These are phyloP conservation scores for Invenusta paracnida DNA, from an alignment of 2,888 invertebrate genomes.

Conservation along the genomic window DNA sequence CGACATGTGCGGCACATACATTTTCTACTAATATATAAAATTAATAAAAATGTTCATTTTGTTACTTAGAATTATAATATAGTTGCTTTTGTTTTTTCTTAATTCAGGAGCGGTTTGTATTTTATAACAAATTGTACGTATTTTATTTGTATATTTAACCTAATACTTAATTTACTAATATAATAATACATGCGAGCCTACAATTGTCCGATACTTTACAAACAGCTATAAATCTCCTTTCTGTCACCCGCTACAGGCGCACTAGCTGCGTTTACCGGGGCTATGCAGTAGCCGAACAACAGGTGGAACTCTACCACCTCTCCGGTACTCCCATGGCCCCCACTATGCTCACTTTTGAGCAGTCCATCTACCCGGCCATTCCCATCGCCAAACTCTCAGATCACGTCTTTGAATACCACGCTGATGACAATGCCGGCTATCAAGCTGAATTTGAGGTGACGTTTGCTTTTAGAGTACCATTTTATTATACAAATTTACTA, in stretches of 20 bases:
- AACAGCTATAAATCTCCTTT: not conserved
- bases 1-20: too few species aligned
- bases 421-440: conserved; percentile 34
- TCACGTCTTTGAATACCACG: not conserved
- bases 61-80: too few species aligned
- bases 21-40: too few species aligned
- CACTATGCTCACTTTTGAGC: conserved; percentile 23
- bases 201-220: not conserved
- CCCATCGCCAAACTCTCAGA: not conserved
- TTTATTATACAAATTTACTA: too few species aligned
- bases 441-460: conserved; percentile 38
- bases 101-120: too few species aligned
- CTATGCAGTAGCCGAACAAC: not conserved
- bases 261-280: conserved; percentile 15
- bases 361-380: conserved; percentile 13
- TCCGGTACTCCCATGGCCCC: not conserved
- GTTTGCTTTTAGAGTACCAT: too few species aligned
- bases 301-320: not conserved
- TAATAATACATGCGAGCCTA: too few species aligned
- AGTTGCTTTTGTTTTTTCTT: too few species aligned
- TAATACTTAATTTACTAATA: too few species aligned
- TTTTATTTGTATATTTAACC: too few species aligned
- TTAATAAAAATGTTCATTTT: too few species aligned
- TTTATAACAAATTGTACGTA: too few species aligned
- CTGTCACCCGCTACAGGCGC: not conserved